A percentile compares a stretch with the other conserved stretches of the same genome.
phyloP scores from a whole-genome alignment of 2,888 invertebrate genomes.

The Globia sparganii region DNA sequence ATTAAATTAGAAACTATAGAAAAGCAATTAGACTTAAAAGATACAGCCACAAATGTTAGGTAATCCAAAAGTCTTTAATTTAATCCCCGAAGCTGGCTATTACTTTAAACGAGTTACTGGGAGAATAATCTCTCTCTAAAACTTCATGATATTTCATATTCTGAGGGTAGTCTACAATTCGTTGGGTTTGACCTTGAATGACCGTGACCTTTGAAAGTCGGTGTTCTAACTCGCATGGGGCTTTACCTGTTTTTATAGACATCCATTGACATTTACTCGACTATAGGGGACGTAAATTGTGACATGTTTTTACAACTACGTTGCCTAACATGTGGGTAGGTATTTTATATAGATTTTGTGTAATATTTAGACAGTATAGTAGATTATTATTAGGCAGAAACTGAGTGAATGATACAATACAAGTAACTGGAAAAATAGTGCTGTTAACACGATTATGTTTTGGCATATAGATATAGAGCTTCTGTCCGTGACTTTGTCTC shows the following conservation, averaged over 20 bases:
- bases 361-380: too few relatives aligned
- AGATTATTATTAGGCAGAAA: background rate
- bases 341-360: background rate
- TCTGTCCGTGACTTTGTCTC: background rate
- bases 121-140: conserved; percentile 48
- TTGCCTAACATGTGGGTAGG: background rate
- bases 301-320: conserved; percentile 14
- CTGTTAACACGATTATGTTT: background rate
- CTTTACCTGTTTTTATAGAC: conserved; percentile 46
- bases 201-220: conserved; percentile 43
- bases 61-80: conserved; percentile 51
- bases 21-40: conserved; percentile 30
- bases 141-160: conserved; percentile 59
- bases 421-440: background rate
- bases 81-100: conserved; percentile 47
- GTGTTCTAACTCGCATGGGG: conserved; percentile 31
- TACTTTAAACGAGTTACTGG: conserved; percentile 58
- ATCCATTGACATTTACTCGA: conserved; percentile 40
- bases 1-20: conserved; percentile 5
- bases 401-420: background rate
- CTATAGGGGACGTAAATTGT: conserved; percentile 28
- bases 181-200: conserved; percentile 45
- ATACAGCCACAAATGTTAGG: conserved; percentile 21
- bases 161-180: conserved; percentile 50
- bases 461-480: background rate